Conservation (phyloP, 1,140 invertebrate genomes). For the Drosophila athabasca region DNA sequence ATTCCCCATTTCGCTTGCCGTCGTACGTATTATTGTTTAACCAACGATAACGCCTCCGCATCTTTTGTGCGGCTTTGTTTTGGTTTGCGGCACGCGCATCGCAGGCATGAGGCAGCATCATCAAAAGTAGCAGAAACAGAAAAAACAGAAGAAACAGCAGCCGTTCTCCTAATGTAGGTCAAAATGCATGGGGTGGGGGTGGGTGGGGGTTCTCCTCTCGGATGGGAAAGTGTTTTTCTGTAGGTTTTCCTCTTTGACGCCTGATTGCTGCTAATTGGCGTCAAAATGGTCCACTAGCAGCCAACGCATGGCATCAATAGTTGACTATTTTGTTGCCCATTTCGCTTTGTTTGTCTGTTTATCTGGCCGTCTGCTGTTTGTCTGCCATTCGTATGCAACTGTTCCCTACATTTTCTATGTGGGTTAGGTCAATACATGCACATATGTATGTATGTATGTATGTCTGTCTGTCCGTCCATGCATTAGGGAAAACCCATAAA, state of each 20-base stretch:
- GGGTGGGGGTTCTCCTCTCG: background rate
- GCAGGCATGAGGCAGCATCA: slow-evolving; percentile 6
- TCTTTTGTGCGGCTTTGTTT: slow-evolving; percentile 48
- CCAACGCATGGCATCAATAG: slow-evolving; percentile 37
- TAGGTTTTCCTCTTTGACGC: slow-evolving; percentile 67
- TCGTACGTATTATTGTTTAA: slow-evolving; percentile 25
- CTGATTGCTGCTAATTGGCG: slow-evolving; percentile 79
- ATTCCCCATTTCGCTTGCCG: background rate
- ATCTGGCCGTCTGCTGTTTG: slow-evolving; percentile 32
- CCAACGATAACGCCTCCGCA: slow-evolving; percentile 43
- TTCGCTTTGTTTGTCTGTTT: slow-evolving; percentile 56
- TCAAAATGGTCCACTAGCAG: slow-evolving; percentile 56
- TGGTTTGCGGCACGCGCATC: slow-evolving; percentile 50
- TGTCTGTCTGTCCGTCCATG: slow-evolving; percentile 10
- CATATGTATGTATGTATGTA: too few relatives aligned
- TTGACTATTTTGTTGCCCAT: slow-evolving; percentile 48
- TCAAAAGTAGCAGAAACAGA: slow-evolving; percentile 9
- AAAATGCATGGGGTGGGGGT: slow-evolving; percentile 29
- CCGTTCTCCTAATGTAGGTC: slow-evolving; percentile 61
- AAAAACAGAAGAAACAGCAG: slow-evolving; percentile 37
- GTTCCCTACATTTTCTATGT: slow-evolving; percentile 55
- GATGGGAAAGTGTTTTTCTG: slow-evolving; percentile 69
- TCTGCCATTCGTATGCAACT: slow-evolving; percentile 72
- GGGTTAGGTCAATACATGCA: slow-evolving; percentile 70
- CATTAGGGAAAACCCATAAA: slow-evolving; percentile 18